Base-by-base conservation (phyloP, 2,888 invertebrate species). In the Chrysolina haemoptera region DNA sequence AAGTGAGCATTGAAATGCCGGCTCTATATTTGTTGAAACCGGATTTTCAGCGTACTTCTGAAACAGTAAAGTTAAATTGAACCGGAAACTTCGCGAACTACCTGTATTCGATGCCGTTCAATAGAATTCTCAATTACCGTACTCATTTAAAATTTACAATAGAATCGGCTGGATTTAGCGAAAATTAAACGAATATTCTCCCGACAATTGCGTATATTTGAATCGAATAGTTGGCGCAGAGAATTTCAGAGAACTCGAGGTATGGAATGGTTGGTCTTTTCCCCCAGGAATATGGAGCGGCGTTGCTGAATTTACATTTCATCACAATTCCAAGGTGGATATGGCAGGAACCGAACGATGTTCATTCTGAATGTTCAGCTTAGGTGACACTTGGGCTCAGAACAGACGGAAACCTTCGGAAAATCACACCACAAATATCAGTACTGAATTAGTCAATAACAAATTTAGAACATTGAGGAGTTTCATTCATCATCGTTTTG, bases 241-340 rank as follows among this genome's bases (percentile, higher is more conserved):
- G 35, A 59, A 35, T 59, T 27, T 59, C n/a, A 59, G 12, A 14
- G 59, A 59, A 59, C 6, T 27, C n/a, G 9, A 27, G 14, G 35
- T 35, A 59, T 14, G 35, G 59, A 59, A 59, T 59, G n/a, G 59
- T 35, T 35, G 14, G 59, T 27, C 59, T 59, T 59, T n/a, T 35
- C 59, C 27, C 59, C 5, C 14, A 27, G 59, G 59, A 59, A 27
- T n/a, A n/a, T 27, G 59, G n/a, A 12, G 59, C 22, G 12, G 50
- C 66, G 50, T 16, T n/a, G 66, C 8, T 50, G 43, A 66, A 66
- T 66, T 66, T 66, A 66, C 66, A 66, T 66, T 66, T 66, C 27
- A 66, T 66, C 66, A 50, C 50, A 35, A 50, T 2, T 16, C 9
- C 4, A n/a, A 66, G 66, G 66, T 46, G 50, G 50, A 65, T 65